phyloP scores from a whole-genome alignment of 2,888 invertebrate species.

The Patella caerulea region DNA sequence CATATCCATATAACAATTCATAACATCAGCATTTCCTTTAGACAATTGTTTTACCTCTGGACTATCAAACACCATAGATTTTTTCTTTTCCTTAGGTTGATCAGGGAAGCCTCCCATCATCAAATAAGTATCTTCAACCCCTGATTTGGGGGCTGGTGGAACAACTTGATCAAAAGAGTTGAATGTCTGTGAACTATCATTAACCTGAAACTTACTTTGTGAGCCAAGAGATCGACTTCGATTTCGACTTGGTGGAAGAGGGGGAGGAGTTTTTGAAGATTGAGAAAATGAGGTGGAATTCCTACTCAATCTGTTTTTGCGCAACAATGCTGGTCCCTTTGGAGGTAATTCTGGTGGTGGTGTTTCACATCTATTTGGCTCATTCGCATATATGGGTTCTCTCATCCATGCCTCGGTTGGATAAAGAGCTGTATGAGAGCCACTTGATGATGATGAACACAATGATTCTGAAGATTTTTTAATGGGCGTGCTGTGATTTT shows the following conservation, averaged over 20 bases:
- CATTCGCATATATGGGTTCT: slow-evolving; percentile 59
- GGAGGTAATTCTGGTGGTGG: slow-evolving; percentile 62
- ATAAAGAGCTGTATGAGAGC: slow-evolving; percentile 15
- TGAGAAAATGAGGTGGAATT: slow-evolving; percentile 4
- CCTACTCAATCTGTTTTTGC: slow-evolving; percentile 37
- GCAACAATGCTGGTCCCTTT: slow-evolving; percentile 57
- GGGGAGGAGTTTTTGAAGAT: slow-evolving; percentile 19
- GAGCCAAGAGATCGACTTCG: slow-evolving; percentile 35
- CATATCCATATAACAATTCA: slow-evolving; percentile 58
- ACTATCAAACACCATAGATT: not conserved
- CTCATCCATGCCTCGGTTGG: slow-evolving; percentile 18
- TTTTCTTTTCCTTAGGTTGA: slow-evolving; percentile 30
- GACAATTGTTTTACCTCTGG: not conserved
- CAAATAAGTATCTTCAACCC: slow-evolving; percentile 35
- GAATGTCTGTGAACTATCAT: not conserved
- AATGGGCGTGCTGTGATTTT: not conserved
- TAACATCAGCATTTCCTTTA: slow-evolving; percentile 19
- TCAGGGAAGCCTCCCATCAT: slow-evolving; percentile 39
- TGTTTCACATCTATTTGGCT: slow-evolving; percentile 38
- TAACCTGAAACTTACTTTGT: slow-evolving; percentile 18
- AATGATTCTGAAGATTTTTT: not conserved
- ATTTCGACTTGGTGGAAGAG: slow-evolving; percentile 28
- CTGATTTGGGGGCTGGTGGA: not conserved
- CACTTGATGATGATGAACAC: slow-evolving; percentile 5
- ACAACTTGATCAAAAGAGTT: not conserved